phyloP scores from a whole-genome alignment of 2,888 invertebrate species.

The Drosophila fulvimacula region DNA sequence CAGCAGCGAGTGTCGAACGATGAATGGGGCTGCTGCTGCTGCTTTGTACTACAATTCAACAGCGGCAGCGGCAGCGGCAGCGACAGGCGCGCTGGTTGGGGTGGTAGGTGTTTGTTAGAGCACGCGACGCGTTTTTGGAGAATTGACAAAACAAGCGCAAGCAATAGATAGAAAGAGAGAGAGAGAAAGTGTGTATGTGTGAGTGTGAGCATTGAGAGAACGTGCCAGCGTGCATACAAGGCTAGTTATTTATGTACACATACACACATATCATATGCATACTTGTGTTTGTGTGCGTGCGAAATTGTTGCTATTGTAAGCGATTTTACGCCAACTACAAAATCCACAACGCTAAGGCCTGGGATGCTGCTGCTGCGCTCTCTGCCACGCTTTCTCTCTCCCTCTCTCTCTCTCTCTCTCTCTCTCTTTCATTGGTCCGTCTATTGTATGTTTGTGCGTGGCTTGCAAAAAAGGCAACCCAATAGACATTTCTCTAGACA shows the following conservation, averaged over 20 bases:
- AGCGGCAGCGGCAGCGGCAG: conserved; percentile 39
- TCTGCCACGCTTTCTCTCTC: conserved; percentile 12
- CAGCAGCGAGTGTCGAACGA: conserved; percentile 66
- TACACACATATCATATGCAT: neutral
- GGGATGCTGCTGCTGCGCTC: conserved; percentile 39
- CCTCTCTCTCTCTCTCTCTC: conserved; percentile 1
- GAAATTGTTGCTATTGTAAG: conserved; percentile 63
- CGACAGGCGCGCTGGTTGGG: conserved; percentile 50
- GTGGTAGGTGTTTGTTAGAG: conserved; percentile 59
- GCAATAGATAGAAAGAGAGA: conserved; percentile 42
- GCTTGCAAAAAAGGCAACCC: conserved; percentile 69
- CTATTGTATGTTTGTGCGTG: conserved; percentile 59
- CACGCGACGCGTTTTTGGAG: conserved; percentile 75
- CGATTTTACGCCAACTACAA: conserved; percentile 68
- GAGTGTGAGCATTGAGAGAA: conserved; percentile 34
- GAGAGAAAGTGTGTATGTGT: neutral
- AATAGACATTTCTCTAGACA: conserved; percentile 58
- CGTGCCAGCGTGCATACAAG: conserved; percentile 29
- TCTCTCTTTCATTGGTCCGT: neutral
- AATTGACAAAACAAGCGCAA: conserved; percentile 75
- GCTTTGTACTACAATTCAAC: conserved; percentile 68
- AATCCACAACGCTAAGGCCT: conserved; percentile 44
- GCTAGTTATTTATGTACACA: conserved; percentile 11
- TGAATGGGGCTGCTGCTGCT: conserved; percentile 68
- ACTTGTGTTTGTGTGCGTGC: conserved; percentile 22